These are phyloP conservation scores for Orchesella cincta DNA, from an alignment of 1,140 invertebrate species.

Conservation along the genomic window DNA sequence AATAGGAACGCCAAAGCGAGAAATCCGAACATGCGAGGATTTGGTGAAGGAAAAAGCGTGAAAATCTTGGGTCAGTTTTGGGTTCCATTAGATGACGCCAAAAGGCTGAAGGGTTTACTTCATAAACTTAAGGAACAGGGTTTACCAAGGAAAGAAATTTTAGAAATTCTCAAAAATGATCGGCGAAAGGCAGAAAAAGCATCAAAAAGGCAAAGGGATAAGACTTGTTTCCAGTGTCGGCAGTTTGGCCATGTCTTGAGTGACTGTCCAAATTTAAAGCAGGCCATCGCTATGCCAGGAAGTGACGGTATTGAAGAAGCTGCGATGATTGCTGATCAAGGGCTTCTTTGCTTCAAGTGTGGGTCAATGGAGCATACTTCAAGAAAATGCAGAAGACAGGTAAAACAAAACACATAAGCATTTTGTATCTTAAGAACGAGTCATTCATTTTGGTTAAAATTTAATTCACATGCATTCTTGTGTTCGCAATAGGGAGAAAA, in stretches of 20 bases:
- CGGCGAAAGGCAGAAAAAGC: slow-evolving; percentile 72
- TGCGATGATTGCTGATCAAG: slow-evolving; percentile 52
- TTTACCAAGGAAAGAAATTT: slow-evolving; percentile 68
- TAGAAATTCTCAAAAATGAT: slow-evolving; percentile 68
- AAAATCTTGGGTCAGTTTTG: slow-evolving; percentile 49
- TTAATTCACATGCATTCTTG: not conserved
- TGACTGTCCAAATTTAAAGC: slow-evolving; percentile 71
- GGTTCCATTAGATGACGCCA: slow-evolving; percentile 63
- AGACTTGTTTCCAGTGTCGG: slow-evolving; percentile 75
- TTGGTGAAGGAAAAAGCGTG: slow-evolving; percentile 39
- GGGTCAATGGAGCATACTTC: slow-evolving; percentile 81
- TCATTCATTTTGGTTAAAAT: not conserved
- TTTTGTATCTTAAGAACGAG: not conserved
- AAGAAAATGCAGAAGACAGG: slow-evolving; percentile 69
- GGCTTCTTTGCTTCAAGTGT: slow-evolving; percentile 75
- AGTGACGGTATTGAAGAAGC: slow-evolving; percentile 52
- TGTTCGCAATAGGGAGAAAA: slow-evolving; percentile 59
- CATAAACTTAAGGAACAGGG: slow-evolving; percentile 69
- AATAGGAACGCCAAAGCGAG: not conserved
- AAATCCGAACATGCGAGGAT: slow-evolving; percentile 25
- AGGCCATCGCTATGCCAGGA: slow-evolving; percentile 14
- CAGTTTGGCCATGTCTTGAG: slow-evolving; percentile 75
- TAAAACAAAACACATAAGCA: slow-evolving; percentile 53
- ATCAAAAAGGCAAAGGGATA: slow-evolving; percentile 66
- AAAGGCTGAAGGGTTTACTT: slow-evolving; percentile 64